Base-by-base conservation (phyloP, 1,140 invertebrate species). In the Drosophila mojavensis region DNA sequence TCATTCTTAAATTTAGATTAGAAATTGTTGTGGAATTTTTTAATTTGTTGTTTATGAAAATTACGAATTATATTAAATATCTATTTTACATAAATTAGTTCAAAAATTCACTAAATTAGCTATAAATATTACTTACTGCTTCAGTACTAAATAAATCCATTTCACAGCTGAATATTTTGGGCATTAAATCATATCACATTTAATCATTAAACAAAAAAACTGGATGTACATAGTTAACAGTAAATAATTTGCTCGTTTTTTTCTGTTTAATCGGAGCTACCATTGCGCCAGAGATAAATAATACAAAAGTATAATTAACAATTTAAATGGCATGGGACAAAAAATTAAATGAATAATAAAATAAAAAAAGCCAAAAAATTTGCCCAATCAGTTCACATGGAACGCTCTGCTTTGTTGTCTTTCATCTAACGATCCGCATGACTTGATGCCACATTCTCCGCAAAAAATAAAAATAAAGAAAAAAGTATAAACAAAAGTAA, bases 341-440 rank as follows among this genome's bases (percentile, higher is more conserved):
- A 67, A 59, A 51, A 67, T 3, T 51, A 33, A 30, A 10, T 9
- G 6, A 33, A 33, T 10, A 33, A 33, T 33, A 33, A 53, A 51
- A 68, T 51, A 45, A 51, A 51, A 30, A 30, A 30, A 24, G 1
- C 0, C 20, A 24, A 24, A 39, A 41, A 20, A 53, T 41, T 51
- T 4, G 43, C 30, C 3, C 55, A 54, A n/a, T 45, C 17, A 61
- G 36, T 41, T 33, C 61, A 51, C 39, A 47, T 60, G 36, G 11
- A 17, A 30, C 28, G 50, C 24, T 2, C 20, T 24, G 60, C 53
- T 55, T 63, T 68, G 58, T 63, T 74, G 41, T 43, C 24, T 68
- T 68, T 58, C 45, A 72, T 41, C 62, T 71, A 62, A 72, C 63
- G 62, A 66, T 67, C 41, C 74, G 69, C 74, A 76, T 76, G 74